These are phyloP conservation scores for Pachypsylla venusta DNA, from an alignment of 1,140 invertebrate genomes.

Conservation along the genomic window DNA sequence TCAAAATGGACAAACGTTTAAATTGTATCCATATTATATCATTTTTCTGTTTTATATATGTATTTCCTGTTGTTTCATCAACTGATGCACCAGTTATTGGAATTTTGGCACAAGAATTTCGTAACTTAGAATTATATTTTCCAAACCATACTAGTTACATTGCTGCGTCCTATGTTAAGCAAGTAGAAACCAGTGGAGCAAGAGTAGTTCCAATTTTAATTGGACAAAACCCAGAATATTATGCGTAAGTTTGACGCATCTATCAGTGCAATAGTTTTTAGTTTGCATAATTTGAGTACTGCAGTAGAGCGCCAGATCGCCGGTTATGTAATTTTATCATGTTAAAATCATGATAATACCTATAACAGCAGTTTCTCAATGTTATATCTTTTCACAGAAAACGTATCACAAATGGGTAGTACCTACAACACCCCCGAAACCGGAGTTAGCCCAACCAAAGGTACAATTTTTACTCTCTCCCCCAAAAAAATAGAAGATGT, in stretches of 20 bases:
- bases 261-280: background rate
- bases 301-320: background rate
- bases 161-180: slow-evolving; percentile 43
- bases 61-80: no score
- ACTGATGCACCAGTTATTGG: slow-evolving; percentile 10
- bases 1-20: no score
- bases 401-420: no score
- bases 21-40: no score
- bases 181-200: slow-evolving; percentile 61
- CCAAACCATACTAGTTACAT: background rate
- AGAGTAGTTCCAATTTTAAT: slow-evolving; percentile 56
- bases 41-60: no score
- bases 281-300: no score
- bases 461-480: no score
- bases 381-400: no score
- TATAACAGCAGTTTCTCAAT: no score
- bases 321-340: slow-evolving; percentile 1
- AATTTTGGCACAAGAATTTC: slow-evolving; percentile 6
- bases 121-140: background rate
- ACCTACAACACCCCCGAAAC: no score
- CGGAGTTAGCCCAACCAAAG: no score
- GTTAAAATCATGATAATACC: slow-evolving; percentile 17
- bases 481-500: no score
- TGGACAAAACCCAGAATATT: slow-evolving; percentile 14
- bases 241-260: slow-evolving; percentile 10